Evolutionary conservation across 2,113 vertebrate species (phyloP).

Genomic region (Dromiciops gliroides): DNA sequence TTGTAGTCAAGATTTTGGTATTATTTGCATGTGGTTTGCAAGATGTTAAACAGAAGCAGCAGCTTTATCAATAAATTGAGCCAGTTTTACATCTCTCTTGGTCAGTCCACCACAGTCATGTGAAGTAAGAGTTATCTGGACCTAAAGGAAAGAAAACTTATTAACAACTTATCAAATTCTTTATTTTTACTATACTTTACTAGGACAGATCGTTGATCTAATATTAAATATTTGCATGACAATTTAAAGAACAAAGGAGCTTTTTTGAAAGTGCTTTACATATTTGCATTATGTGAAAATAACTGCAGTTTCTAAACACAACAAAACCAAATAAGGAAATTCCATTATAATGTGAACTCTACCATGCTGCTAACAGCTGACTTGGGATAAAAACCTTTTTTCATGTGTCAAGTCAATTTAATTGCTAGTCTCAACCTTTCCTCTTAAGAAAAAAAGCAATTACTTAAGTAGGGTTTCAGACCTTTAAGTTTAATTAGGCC

Average conservation of each 20-base stretch:
- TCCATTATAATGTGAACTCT: background rate
- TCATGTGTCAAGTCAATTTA: background rate
- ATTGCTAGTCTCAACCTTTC: constrained; percentile 14
- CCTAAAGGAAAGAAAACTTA: constrained; percentile 82
- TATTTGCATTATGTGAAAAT: background rate
- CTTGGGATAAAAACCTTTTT: constrained; percentile 21
- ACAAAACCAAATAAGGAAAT: background rate
- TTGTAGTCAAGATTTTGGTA: background rate
- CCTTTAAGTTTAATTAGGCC: constrained; percentile 35
- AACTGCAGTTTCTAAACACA: constrained; percentile 30
- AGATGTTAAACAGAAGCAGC: constrained; percentile 77
- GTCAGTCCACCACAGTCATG: constrained; percentile 94
- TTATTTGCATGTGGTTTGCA: constrained; percentile 23
- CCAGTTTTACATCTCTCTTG: constrained; percentile 93
- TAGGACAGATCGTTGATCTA: background rate
- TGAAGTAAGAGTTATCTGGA: constrained; percentile 96
- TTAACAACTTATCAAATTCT: constrained; percentile 6
- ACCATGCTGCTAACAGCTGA: background rate
- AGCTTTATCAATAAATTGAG: constrained; percentile 95
- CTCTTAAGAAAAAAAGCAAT: background rate
- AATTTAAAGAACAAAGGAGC: background rate
- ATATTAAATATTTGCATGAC: constrained; percentile 32
- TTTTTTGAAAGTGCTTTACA: constrained; percentile 24
- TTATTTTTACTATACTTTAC: background rate
- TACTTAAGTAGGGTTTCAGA: constrained; percentile 18